Percentiles rank a stretch among this genome's conserved stretches.
Conservation (phyloP, 2,797 vertebrate species). For the Sebastes hubbsi region DNA sequence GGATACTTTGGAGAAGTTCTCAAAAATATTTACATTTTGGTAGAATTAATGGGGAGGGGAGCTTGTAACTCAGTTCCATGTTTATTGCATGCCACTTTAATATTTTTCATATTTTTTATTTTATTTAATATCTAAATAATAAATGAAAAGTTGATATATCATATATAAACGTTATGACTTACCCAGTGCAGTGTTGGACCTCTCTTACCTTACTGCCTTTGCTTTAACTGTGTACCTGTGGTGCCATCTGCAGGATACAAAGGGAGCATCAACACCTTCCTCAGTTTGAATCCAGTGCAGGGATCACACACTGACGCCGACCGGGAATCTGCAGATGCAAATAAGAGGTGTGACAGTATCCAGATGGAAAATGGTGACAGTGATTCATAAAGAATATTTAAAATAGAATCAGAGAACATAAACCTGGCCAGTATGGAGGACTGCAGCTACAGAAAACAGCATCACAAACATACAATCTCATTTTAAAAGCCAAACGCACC, state of each 20-base stretch:
- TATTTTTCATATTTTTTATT: background rate
- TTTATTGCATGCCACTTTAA: background rate
- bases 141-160: background rate
- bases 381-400: background rate
- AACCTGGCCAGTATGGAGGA: background rate
- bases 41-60: background rate
- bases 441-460: background rate
- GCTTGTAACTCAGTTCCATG: background rate
- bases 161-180: too few relatives aligned
- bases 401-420: background rate
- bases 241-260: slow-evolving; percentile 51
- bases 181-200: background rate
- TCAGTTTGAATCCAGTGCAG: background rate
- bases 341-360: background rate
- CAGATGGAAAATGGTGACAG: background rate
- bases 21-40: background rate
- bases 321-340: background rate
- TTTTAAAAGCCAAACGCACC: too few relatives aligned
- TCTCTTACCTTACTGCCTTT: background rate
- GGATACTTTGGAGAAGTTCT: slow-evolving; percentile 14
- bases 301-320: too few relatives aligned
- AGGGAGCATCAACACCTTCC: background rate
- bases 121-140: background rate
- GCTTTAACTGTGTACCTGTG: slow-evolving; percentile 10
- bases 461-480: background rate